Evolutionary conservation across 2,797 vertebrate genomes (phyloP).

Genomic region (Stomatorhinus walkeri): DNA sequence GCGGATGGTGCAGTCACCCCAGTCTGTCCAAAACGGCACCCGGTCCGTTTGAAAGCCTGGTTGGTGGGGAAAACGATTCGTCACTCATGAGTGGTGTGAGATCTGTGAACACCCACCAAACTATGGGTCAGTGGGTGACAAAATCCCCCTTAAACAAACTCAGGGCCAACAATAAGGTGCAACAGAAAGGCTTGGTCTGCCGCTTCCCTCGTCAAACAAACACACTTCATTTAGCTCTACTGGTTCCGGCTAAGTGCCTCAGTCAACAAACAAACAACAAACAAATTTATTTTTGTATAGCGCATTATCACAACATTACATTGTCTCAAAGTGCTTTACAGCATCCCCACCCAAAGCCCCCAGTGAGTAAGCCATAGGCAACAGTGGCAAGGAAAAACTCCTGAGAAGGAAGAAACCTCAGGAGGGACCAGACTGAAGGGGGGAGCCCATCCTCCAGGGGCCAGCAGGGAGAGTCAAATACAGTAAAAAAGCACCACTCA

Average conservation of each 20-base stretch:
- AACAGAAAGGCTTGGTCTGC: not conserved
- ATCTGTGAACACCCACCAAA: not conserved
- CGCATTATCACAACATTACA: no score
- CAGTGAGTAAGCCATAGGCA: no score
- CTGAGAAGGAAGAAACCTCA: no score
- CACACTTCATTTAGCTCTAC: not conserved
- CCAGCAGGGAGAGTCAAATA: no score
- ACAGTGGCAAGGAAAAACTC: no score
- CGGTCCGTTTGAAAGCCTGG: constrained; percentile 28
- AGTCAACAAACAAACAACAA: no score
- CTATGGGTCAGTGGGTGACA: not conserved
- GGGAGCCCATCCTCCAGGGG: no score
- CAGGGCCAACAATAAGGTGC: not conserved
- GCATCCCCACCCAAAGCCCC: no score
- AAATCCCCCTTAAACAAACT: not conserved
- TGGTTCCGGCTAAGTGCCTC: not conserved
- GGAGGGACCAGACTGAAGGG: no score
- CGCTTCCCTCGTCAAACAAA: not conserved
- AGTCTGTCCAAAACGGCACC: constrained; percentile 30
- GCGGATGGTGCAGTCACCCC: constrained; percentile 35
- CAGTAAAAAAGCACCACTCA: no score
- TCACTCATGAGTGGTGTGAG: not conserved
- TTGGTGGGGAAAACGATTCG: constrained; percentile 18
- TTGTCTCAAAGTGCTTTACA: no score
- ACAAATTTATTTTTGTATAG: no score